Evolutionary conservation across 2,888 invertebrate species (phyloP).

Genomic region (Parnassius smintheus): DNA sequence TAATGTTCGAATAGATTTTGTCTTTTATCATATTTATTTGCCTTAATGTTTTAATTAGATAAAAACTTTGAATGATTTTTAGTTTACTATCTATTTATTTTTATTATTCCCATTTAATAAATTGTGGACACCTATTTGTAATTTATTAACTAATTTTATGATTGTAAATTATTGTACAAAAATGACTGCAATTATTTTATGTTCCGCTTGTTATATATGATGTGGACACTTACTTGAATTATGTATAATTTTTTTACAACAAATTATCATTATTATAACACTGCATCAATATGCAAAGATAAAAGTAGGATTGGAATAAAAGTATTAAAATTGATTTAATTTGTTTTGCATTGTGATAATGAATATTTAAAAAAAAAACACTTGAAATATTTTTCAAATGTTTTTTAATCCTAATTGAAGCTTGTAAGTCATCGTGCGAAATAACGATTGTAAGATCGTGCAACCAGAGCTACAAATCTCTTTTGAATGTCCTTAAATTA

Average conservation of each 20-base stretch:
- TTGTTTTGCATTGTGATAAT: constrained; percentile 1
- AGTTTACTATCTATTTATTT: constrained; percentile 2
- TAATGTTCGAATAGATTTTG: not conserved
- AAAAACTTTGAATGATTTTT: constrained; percentile 2
- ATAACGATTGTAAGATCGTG: too few relatives aligned
- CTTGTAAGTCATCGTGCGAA: too few relatives aligned
- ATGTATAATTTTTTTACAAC: too few relatives aligned
- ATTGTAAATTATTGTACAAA: constrained; percentile 27
- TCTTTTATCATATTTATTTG: constrained; percentile 5
- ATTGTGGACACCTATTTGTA: not conserved
- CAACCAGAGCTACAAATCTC: too few relatives aligned
- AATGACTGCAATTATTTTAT: constrained; percentile 28
- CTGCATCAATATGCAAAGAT: constrained; percentile 31
- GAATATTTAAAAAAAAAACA: too few relatives aligned
- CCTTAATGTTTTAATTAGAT: constrained; percentile 8
- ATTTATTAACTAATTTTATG: constrained; percentile 22
- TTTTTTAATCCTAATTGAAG: too few relatives aligned
- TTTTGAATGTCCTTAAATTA: too few relatives aligned
- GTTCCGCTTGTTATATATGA: constrained; percentile 30
- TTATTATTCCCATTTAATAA: not conserved
- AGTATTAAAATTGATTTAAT: constrained; percentile 34
- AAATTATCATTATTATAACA: constrained; percentile 3
- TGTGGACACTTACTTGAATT: constrained; percentile 29
- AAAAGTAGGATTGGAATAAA: constrained; percentile 46
- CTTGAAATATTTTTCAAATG: too few relatives aligned